Percentiles rank a stretch among this genome's conserved stretches.
Conservation (phyloP, 2,797 vertebrate genomes). For the Zenarchopterus dispar region DNA sequence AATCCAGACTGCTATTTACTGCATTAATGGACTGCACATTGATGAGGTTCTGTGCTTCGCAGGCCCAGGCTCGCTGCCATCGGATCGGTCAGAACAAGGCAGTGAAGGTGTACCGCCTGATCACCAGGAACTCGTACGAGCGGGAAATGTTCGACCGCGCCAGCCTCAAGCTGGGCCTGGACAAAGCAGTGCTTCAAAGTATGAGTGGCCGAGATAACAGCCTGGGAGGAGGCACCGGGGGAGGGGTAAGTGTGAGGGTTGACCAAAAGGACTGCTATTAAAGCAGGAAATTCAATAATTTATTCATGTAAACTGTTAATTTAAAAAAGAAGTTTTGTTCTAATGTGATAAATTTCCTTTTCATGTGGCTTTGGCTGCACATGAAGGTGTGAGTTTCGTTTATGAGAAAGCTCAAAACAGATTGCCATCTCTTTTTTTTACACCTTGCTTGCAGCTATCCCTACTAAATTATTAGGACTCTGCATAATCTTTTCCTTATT, state of each 20-base stretch:
- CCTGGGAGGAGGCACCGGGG: conserved; percentile 83
- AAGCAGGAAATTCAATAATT: conserved; percentile 28
- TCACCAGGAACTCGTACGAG: conserved; percentile 97
- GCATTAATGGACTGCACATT: background rate
- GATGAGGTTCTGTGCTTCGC: conserved; percentile 15
- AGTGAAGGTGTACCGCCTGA: conserved; percentile 97
- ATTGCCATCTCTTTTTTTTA: background rate
- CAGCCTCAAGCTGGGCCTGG: conserved; percentile 96
- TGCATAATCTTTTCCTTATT: too few species aligned
- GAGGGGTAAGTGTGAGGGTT: conserved; percentile 67
- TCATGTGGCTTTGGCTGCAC: background rate
- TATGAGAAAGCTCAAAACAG: background rate
- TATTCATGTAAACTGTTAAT: conserved; percentile 16
- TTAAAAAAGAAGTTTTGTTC: conserved; percentile 23
- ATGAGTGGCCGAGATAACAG: conserved; percentile 98
- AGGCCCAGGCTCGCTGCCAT: conserved; percentile 99
- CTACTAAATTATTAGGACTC: too few species aligned
- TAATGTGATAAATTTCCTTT: background rate
- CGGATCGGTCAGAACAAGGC: conserved; percentile 99
- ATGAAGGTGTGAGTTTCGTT: background rate
- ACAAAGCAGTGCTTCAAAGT: conserved; percentile 98
- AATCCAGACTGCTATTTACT: background rate
- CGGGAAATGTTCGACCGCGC: conserved; percentile 99
- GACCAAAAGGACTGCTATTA: conserved; percentile 19
- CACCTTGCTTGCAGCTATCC: too few species aligned